Base-by-base conservation (phyloP, 2,888 invertebrate species). In the Meiosimyza decipiens region DNA sequence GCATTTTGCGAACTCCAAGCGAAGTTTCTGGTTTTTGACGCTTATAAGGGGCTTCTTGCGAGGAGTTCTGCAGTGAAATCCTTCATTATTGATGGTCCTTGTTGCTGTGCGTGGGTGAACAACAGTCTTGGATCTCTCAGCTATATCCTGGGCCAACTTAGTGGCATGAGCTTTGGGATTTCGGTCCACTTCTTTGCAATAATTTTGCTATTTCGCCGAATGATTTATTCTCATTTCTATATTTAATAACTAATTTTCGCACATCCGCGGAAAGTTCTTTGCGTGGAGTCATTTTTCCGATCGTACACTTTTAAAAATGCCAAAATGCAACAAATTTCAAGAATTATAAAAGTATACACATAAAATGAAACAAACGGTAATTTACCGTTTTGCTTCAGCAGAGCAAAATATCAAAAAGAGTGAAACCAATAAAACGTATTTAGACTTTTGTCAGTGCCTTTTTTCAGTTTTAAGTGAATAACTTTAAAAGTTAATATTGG, bases 1-100 rank as follows among this genome's bases (percentile, higher is more conserved):
- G 71, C 51, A n/a, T n/a, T n/a, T n/a, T n/a, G n/a, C n/a, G 28
- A 66, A 66, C 52, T 54, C 28, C 52, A 66, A 52, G 15, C 66
- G 66, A 66, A 66, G 66, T 52, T 51, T 52, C 28, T 54, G 52
- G n/a, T 52, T 66, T 66, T 66, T 66, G 51, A 52, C 66, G 28
- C 66, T 66, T 66, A 52, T 28, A 15, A 66, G 66, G 52, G 54
- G 66, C 54, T 68, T 64, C n/a, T n/a, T n/a, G n/a, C n/a, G n/a
- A n/a, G n/a, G n/a, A n/a, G n/a, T n/a, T n/a, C n/a, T n/a, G n/a
- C n/a, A n/a, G n/a, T n/a, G n/a, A n/a, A n/a, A n/a, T n/a, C n/a
- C n/a, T n/a, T n/a, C n/a, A n/a, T n/a, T n/a, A n/a, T n/a, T n/a
- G n/a, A n/a, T n/a, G n/a, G n/a, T n/a, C n/a, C n/a, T n/a, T n/a